Percentiles rank a stretch among this genome's conserved stretches.
phyloP scores from a whole-genome alignment of 2,888 invertebrate genomes.

The Caenorhabditis sp. region DNA sequence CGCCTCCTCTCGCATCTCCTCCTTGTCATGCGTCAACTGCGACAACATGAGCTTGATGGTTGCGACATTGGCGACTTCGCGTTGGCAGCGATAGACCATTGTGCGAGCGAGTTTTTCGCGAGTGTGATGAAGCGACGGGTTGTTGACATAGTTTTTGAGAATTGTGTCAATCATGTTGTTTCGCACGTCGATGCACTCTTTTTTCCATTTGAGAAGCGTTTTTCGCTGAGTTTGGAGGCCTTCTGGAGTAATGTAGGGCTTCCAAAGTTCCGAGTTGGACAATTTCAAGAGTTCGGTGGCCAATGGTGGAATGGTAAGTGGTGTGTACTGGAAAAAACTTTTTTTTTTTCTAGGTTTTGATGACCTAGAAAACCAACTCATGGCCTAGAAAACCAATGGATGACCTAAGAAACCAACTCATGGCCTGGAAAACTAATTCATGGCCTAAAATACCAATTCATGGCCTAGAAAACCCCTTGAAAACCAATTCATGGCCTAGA shows the following conservation, averaged over 20 bases:
- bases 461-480: no score
- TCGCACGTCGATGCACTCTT: neutral
- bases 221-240: neutral
- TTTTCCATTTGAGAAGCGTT: neutral
- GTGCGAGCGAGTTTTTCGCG: conserved; percentile 31
- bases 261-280: conserved; percentile 3
- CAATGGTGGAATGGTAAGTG: neutral
- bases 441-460: no score
- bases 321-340: conserved; percentile 10
- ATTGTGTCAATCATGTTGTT: conserved; percentile 12
- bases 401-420: no score
- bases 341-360: no score
- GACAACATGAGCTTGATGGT: conserved; percentile 23
- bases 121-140: conserved; percentile 27
- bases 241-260: neutral
- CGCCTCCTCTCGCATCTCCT: conserved; percentile 33
- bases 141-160: conserved; percentile 8
- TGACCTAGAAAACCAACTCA: no score
- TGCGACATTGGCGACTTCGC: conserved; percentile 20
- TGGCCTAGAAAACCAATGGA: no score
- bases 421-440: no score
- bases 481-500: no score
- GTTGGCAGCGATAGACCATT: conserved; percentile 29
- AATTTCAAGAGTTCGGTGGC: neutral
- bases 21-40: conserved; percentile 39